These are phyloP conservation scores for Lanius ludovicianus DNA, from an alignment of 2,113 vertebrate genomes.

Conservation along the genomic window DNA sequence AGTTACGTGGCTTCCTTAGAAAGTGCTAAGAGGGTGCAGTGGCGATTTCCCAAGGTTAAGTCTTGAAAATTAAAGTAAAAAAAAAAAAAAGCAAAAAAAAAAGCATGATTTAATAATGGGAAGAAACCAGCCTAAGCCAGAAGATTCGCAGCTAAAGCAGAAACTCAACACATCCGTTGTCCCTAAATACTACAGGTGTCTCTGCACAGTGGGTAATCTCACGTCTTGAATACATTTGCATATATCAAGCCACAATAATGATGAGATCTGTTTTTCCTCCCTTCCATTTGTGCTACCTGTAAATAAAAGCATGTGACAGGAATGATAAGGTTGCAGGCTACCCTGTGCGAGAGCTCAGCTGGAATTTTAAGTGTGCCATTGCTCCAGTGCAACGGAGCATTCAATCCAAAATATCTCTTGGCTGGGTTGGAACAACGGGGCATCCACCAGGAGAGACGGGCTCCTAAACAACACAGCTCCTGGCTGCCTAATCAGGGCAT, in stretches of 20 bases:
- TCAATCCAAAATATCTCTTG: background rate
- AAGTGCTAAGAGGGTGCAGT: constrained; percentile 22
- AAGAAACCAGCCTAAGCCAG: constrained; percentile 8
- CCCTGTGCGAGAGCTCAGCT: background rate
- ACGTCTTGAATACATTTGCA: constrained; percentile 56
- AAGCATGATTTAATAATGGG: constrained; percentile 18
- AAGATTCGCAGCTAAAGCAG: constrained; percentile 30
- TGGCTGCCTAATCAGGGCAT: background rate
- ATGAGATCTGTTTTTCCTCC: constrained; percentile 53
- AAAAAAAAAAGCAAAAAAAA: background rate
- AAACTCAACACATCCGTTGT: constrained; percentile 45
- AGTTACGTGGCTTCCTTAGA: constrained; percentile 30
- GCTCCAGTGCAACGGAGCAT: background rate
- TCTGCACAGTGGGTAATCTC: constrained; percentile 46
- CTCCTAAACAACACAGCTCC: background rate
- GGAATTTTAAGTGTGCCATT: background rate
- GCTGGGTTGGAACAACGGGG: background rate
- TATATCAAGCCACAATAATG: constrained; percentile 64
- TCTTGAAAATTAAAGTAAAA: constrained; percentile 23
- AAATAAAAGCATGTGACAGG: constrained; percentile 64
- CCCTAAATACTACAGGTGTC: constrained; percentile 58
- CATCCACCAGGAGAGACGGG: background rate
- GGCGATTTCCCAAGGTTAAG: constrained; percentile 52
- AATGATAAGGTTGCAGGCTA: constrained; percentile 42
- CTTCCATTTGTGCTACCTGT: constrained; percentile 59